Evolutionary conservation across 2,888 invertebrate species (phyloP), one percentile per base, ranked within the genome.

Genomic region (Campaea margaritaria): DNA sequence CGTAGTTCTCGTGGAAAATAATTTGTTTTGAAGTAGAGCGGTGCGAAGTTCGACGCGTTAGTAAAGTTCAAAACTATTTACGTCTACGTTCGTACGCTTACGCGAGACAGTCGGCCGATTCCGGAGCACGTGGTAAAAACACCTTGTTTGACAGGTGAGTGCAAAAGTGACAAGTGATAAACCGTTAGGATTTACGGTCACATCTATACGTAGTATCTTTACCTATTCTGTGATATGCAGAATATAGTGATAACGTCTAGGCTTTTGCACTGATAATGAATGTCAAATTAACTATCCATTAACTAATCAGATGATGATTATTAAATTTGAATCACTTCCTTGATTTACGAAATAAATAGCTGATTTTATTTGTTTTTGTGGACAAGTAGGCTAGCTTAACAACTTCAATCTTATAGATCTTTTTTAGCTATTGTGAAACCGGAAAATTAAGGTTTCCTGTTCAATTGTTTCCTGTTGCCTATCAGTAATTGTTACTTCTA

Each of bases 51-150:
- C 78, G 72, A 62, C 62, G 70, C 65, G 77, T 71, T 64, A 73
- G 70, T 76, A 76, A 78, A 81, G 82, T 84, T 83, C 75, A 78
- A 75, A 82, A 89, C 87, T 90, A 91, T 90, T 90, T 89, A 82
- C 80, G 86, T 86, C 81, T 79, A 68, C 70, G 76, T 70, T 85
- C 85, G 85, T 74, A 69, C 60, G 65, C 64, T 73, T 78, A 78
- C 86, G 87, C 75, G 34, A 43, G 39, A 65, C 62, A 64, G 71
- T 88, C 89, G 89, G 76, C 56, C 58, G 64, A 79, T 74, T 80
- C 75, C 90, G 89, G 80, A 75, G 78, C 89, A 89, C 89, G 87
- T 90, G 91, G 84, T 78, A 58, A 65, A 64, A 65, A 31, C 66
- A 64, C 49, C 61, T 54, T 27, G 50, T 72, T 77, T 83, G 83